Base-by-base conservation (phyloP, 1,140 invertebrate genomes). In the Gryon sp. region DNA sequence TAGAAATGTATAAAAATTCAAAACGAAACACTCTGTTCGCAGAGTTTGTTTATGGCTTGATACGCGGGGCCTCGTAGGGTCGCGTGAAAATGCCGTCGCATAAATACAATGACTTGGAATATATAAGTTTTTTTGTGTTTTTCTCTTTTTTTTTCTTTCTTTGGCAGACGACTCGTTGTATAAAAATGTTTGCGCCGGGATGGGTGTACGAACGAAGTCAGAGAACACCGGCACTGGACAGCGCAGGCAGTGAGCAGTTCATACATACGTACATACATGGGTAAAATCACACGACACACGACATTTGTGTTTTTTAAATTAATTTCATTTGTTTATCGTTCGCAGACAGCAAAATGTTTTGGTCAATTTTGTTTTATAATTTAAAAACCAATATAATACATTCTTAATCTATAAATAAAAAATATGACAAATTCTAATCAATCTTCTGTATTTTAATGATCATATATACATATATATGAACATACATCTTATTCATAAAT, bases 191-290 rank as follows among this genome's bases (percentile, higher is more conserved):
- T 63, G 50, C 45, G 59, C 69, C 52, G 32, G 28, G 50, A 41
- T 46, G 30, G 30, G 22, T 65, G 45, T 52, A 62, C 60, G 32
- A 52, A 70, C 45, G 18, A 11, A 66, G 46, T 30, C 78, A 83
- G 83, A 84, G 84, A 87, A 80, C 84, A 84, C 83, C 43, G 74
- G 77, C 81, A 85, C 60, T 80, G 86, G 85, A 84, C 83, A 87
- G 85, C 80, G 80, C 84, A 86, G 86, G 85, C 86, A 88, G 86
- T 88, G 87, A 88, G 83, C 84, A 83, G 79, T 84, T 86, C 82
- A 82, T 86, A 80, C 78, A 81, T 85, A 84, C 82, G 76, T 85
- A 73, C 59, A 68, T 57, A 75, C 50, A 70, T 19, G 26, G n/a
- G 57, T 81, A 83, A 81, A 72, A 70, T 66, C 59, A n/a, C n/a